These are phyloP conservation scores for Ctena decussata DNA, from an alignment of 2,888 invertebrate species.

Conservation along the genomic window DNA sequence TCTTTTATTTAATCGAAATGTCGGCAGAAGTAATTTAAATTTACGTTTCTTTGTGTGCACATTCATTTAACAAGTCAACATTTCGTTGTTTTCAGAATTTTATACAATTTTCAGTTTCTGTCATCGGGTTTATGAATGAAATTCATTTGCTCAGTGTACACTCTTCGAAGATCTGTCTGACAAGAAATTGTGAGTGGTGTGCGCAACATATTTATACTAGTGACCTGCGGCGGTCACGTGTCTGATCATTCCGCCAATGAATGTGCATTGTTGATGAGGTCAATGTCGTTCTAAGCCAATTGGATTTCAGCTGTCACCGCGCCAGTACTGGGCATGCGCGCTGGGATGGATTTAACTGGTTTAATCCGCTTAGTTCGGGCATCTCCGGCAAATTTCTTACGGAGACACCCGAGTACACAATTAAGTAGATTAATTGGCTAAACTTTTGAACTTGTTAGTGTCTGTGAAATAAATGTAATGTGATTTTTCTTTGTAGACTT, in stretches of 20 bases:
- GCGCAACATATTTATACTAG: conserved; percentile 26
- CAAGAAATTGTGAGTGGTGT: conserved; percentile 48
- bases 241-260: conserved; percentile 50
- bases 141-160: conserved; percentile 31
- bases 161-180: conserved; percentile 44
- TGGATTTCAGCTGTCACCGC: neutral
- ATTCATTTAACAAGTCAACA: no score
- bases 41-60: no score
- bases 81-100: no score
- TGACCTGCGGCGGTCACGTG: conserved; percentile 55
- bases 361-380: neutral
- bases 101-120: neutral
- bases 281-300: neutral
- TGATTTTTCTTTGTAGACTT: no score
- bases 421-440: no score
- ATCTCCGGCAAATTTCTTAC: neutral
- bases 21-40: no score
- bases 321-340: neutral
- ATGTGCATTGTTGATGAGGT: conserved; percentile 13
- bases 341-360: neutral
- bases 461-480: no score
- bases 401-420: neutral
- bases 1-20: neutral
- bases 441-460: no score
- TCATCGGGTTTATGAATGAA: neutral